phyloP scores from a whole-genome alignment of 2,113 vertebrate genomes.

The Pomatostomus ruficeps region DNA sequence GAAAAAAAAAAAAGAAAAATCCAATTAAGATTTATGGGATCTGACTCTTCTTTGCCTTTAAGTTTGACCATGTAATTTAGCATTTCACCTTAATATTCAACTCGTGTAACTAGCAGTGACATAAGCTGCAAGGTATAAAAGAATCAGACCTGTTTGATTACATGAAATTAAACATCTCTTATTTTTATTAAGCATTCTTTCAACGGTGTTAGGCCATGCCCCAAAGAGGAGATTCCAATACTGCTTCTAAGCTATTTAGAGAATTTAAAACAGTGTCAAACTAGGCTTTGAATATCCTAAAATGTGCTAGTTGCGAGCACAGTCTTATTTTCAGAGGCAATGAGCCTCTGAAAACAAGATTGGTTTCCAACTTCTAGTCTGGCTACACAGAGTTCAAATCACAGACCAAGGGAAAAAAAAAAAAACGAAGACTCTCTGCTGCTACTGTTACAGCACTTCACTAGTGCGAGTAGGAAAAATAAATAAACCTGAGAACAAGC shows the following conservation, averaged over 20 bases:
- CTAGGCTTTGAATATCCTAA: background rate
- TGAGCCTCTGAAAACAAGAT: background rate
- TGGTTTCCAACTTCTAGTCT: background rate
- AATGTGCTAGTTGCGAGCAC: background rate
- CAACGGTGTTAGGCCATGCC: background rate
- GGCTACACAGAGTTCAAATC: background rate
- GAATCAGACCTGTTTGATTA: background rate
- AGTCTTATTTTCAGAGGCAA: background rate
- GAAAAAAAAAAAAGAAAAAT: background rate
- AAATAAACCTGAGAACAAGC: background rate
- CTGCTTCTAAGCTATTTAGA: background rate
- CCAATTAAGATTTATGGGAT: background rate
- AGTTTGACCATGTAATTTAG: background rate
- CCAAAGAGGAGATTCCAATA: background rate
- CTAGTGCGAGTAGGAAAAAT: background rate
- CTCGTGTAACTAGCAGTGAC: background rate
- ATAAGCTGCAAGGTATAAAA: background rate
- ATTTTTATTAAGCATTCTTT: background rate
- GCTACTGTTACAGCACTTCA: background rate
- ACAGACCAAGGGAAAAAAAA: background rate
- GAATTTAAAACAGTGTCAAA: background rate
- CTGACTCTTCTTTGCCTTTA: background rate
- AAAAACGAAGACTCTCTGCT: background rate
- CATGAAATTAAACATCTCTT: background rate
- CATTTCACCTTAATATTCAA: background rate